These are phyloP conservation scores for Tortrix viridana DNA, from an alignment of 2,888 invertebrate species.

Conservation along the genomic window DNA sequence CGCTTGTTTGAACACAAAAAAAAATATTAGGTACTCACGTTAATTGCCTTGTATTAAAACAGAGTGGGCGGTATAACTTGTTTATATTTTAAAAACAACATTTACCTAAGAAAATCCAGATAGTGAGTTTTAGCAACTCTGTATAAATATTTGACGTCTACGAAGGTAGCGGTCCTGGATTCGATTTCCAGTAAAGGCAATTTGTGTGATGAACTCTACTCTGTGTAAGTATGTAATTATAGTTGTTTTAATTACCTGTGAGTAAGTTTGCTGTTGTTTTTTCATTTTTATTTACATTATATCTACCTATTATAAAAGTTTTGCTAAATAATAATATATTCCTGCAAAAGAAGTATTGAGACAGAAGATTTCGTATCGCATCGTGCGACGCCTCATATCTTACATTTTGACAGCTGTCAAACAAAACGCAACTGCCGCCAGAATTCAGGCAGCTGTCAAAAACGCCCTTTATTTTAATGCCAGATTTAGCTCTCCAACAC, in stretches of 20 bases:
- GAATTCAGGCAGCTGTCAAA: conserved; percentile 21
- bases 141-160: too few relatives aligned
- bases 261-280: too few relatives aligned
- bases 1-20: conserved; percentile 34
- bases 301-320: too few relatives aligned
- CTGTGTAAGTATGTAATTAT: too few relatives aligned
- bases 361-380: neutral
- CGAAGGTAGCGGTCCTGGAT: too few relatives aligned
- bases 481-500: conserved; percentile 11
- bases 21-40: conserved; percentile 42
- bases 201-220: too few relatives aligned
- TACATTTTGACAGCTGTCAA: conserved; percentile 22
- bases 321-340: too few relatives aligned
- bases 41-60: conserved; percentile 45
- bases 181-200: too few relatives aligned
- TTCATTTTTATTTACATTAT: too few relatives aligned
- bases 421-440: conserved; percentile 8
- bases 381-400: neutral
- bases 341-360: too few relatives aligned
- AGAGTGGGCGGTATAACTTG: neutral
- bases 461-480: conserved; percentile 13
- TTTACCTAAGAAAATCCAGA: neutral
- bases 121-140: too few relatives aligned
- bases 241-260: too few relatives aligned
- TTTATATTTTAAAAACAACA: neutral